A percentile compares a stretch with the other conserved stretches of the same genome.
Conservation (phyloP, 2,888 invertebrate species). For the Eugnorisma glareosa region DNA sequence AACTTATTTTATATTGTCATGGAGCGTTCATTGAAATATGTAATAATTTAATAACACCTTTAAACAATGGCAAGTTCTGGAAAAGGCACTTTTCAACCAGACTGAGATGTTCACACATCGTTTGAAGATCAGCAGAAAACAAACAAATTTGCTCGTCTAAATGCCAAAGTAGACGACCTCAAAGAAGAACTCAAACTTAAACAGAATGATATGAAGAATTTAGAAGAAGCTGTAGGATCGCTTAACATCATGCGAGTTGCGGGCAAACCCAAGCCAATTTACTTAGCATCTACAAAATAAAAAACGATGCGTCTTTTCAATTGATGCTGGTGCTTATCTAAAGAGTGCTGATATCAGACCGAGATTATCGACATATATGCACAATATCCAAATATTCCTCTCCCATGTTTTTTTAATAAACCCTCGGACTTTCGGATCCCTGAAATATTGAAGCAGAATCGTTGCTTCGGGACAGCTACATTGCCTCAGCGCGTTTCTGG, state of each 20-base stretch:
- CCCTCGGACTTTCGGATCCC: not conserved
- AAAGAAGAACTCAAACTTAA: constrained; percentile 96
- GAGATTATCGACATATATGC: not conserved
- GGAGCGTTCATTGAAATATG: too few species aligned
- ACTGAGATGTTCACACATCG: constrained; percentile 98
- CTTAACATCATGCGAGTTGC: too few species aligned
- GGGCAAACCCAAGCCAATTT: too few species aligned
- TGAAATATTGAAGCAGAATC: not conserved
- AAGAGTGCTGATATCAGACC: not conserved
- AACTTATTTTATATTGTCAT: not conserved
- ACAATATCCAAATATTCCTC: not conserved
- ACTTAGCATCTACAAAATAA: too few species aligned
- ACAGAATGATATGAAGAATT: constrained; percentile 97
- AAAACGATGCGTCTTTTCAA: not conserved
- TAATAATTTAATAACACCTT: not conserved
- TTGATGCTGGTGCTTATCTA: too few species aligned
- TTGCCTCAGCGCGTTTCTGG: not conserved
- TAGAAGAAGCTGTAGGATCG: constrained; percentile 98
- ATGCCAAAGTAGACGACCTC: constrained; percentile 97
- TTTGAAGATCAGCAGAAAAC: constrained; percentile 99
- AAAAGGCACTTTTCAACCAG: constrained; percentile 94
- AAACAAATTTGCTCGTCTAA: constrained; percentile 98
- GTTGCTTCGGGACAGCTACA: not conserved
- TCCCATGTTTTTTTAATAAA: not conserved
- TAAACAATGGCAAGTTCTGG: constrained; percentile 84